Percentiles rank a stretch among this genome's conserved stretches.
Conservation (phyloP, 2,888 invertebrate genomes). For the Nysson spinosus region DNA sequence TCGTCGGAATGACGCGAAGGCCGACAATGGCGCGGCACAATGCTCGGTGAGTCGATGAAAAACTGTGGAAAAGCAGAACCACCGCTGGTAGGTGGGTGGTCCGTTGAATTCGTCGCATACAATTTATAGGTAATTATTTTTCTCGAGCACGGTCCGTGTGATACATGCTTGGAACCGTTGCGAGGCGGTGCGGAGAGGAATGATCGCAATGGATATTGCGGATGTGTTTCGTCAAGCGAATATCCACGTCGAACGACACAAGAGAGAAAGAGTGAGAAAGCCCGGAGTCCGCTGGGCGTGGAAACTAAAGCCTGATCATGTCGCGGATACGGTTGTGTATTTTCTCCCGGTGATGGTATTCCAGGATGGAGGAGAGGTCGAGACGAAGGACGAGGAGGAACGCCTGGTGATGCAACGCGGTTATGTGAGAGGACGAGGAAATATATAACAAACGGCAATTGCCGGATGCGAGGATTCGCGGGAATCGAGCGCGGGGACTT, state of each 20-base stretch:
- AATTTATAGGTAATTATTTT: constrained; percentile 75
- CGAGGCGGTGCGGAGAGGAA: constrained; percentile 10
- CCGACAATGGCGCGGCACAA: constrained; percentile 40
- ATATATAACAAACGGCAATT: constrained; percentile 66
- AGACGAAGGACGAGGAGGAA: constrained; percentile 27
- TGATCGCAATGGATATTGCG: constrained; percentile 30
- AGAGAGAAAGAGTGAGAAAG: too few relatives aligned
- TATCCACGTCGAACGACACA: constrained; percentile 51
- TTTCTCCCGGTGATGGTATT: constrained; percentile 60
- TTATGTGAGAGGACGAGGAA: constrained; percentile 9
- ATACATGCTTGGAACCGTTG: constrained; percentile 15
- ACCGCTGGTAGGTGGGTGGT: constrained; percentile 14
- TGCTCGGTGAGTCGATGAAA: constrained; percentile 25
- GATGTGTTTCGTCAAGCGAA: constrained; percentile 52
- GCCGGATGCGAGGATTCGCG: constrained; percentile 71
- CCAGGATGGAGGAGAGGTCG: constrained; percentile 39
- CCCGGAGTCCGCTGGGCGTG: constrained; percentile 58
- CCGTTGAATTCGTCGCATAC: constrained; percentile 53
- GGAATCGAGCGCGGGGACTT: constrained; percentile 69
- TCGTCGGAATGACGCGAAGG: constrained; percentile 11
- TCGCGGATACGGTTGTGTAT: constrained; percentile 56
- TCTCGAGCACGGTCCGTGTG: constrained; percentile 42
- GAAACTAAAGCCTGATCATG: constrained; percentile 62
- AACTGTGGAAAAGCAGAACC: constrained; percentile 5
- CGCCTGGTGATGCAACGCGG: constrained; percentile 24